Percentiles rank a stretch among this genome's conserved stretches.
Evolutionary conservation across 1,140 invertebrate genomes (phyloP).

Genomic region (Cheumatopsyche charites): DNA sequence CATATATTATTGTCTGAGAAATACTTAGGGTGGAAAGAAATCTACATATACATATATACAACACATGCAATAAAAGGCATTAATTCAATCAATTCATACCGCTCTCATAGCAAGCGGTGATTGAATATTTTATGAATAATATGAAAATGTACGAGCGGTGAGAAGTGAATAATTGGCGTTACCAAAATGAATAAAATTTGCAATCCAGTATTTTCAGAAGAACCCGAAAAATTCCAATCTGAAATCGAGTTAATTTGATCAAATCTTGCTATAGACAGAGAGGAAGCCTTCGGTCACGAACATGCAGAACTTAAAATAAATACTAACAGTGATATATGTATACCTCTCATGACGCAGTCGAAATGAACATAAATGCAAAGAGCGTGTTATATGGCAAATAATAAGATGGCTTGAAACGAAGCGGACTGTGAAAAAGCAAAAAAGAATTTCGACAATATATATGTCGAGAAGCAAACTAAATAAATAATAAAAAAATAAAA

Average conservation of each 20-base stretch:
- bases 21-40: too few relatives aligned
- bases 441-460: not conserved
- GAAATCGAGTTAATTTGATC: not conserved
- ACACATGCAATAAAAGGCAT: constrained; percentile 13
- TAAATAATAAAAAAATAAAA: constrained; percentile 1
- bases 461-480: not conserved
- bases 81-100: too few relatives aligned
- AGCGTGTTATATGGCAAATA: constrained; percentile 3
- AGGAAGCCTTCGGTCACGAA: not conserved
- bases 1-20: not conserved
- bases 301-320: not conserved
- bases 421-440: not conserved
- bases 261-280: not conserved
- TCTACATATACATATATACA: not conserved
- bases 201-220: too few relatives aligned
- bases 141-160: too few relatives aligned
- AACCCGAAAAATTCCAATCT: not conserved
- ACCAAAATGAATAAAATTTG: too few relatives aligned
- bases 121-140: too few relatives aligned
- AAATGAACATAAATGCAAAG: not conserved
- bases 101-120: too few relatives aligned
- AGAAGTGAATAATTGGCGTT: too few relatives aligned
- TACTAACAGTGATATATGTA: not conserved
- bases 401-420: not conserved
- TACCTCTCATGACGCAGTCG: not conserved